Evolutionary conservation across 2,113 vertebrate species (phyloP).

Genomic region (Paratilapia polleni): DNA sequence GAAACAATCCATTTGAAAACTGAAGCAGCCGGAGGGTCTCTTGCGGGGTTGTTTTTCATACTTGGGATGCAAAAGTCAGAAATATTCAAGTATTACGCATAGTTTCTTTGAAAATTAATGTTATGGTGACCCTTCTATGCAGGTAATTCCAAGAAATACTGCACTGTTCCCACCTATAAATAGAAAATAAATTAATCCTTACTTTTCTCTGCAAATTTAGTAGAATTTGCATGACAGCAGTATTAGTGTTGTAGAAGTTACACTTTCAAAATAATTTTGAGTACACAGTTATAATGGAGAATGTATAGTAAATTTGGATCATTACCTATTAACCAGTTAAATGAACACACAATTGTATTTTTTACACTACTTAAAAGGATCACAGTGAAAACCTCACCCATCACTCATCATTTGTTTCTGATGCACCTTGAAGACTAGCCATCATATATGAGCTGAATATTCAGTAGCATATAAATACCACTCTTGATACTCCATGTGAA

Average conservation of each 20-base stretch:
- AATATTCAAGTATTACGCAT: not conserved
- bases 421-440: not conserved
- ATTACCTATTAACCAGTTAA: too few relatives aligned
- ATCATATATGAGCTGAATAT: conserved; percentile 34
- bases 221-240: not conserved
- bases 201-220: not conserved
- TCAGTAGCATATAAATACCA: conserved; percentile 14
- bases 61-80: not conserved
- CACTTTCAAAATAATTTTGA: not conserved
- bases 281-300: not conserved
- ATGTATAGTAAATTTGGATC: too few relatives aligned
- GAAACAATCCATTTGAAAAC: not conserved
- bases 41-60: not conserved
- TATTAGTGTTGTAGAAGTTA: not conserved
- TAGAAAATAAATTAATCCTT: conserved; percentile 4
- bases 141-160: not conserved
- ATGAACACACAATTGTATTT: not conserved
- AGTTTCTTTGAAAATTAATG: not conserved
- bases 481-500: conserved; percentile 31
- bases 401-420: not conserved
- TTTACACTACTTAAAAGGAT: too few relatives aligned
- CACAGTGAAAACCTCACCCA: too few relatives aligned
- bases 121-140: not conserved
- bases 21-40: not conserved
- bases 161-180: not conserved